Evolutionary conservation across 2,888 invertebrate species (phyloP), one percentile per base, ranked within the genome.

Genomic region (Hirtodrosophila duncani): DNA sequence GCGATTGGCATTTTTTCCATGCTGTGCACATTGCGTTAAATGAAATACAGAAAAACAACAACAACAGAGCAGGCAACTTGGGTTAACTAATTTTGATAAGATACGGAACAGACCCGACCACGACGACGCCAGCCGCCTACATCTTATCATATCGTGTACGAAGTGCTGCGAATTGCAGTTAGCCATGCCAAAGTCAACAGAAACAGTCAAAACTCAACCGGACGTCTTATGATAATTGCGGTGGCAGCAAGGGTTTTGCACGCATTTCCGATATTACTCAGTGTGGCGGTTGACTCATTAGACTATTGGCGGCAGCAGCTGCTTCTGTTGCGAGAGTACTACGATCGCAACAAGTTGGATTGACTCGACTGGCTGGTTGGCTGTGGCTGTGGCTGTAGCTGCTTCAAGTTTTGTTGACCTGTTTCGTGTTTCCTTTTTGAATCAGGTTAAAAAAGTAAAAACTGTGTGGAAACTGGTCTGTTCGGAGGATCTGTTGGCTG

Each of bases 71-170:
- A 51, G 44, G 38, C 63, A 56, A 59, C 56, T 43, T 60, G 42
- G 55, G 67, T 53, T 75, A 71, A 72, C 77, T 72, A 71, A 71
- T 31, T 50, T 46, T 55, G 72, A 72, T 72, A 72, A 72, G 72
- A 72, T 72, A 79, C 41, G 66, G 29, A 31, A 26, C 41, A 38
- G 44, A 37, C n/a, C 4, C 51, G 44, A 48, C 53, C 44, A 45
- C 44, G 44, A 61, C 70, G 67, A 17, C 63, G 38, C 11, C 16
- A 50, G 68, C 62, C 72, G 77, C 72, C 69, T 46, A 33, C 63
- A 16, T 45, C 38, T 56, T 58, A 58, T 58, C 57, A n/a, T n/a
- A n/a, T n/a, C n/a, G n/a, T n/a, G n/a, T n/a, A n/a, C n/a, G n/a
- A n/a, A n/a, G n/a, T n/a, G 34, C 13, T 39, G 45, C 31, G 17